Conservation (phyloP, 2,113 vertebrate species). For the Saiga tatarica region DNA sequence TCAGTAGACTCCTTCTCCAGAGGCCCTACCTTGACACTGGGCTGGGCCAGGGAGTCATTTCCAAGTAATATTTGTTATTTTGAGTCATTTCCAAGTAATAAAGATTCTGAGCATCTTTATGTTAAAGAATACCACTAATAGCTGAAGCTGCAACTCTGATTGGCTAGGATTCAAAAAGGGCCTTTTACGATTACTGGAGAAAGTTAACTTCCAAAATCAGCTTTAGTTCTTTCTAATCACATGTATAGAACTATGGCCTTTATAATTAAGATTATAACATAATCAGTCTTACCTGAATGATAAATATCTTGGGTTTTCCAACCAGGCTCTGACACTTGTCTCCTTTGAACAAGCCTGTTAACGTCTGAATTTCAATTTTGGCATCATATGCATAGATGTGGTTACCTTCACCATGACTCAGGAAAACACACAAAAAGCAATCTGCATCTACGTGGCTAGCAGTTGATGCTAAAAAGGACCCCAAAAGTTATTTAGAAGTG, state of each 20-base stretch:
- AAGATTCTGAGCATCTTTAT: neutral
- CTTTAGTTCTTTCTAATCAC: neutral
- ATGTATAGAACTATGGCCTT: neutral
- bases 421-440: constrained; percentile 92
- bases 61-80: neutral
- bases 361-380: constrained; percentile 85
- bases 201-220: neutral
- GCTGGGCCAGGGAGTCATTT: neutral
- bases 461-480: constrained; percentile 81
- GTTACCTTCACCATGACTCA: constrained; percentile 93
- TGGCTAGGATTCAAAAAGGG: neutral
- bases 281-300: constrained; percentile 92
- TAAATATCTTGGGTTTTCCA: constrained; percentile 97
- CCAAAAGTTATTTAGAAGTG: neutral
- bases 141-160: neutral
- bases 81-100: neutral
- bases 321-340: constrained; percentile 90
- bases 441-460: constrained; percentile 87
- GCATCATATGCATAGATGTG: constrained; percentile 88
- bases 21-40: neutral
- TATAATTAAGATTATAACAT: neutral
- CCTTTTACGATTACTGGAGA: neutral
- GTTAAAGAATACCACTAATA: neutral
- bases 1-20: neutral
- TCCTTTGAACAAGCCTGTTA: constrained; percentile 91